phyloP scores from a whole-genome alignment of 92 coral and sea anemone species.

The Montipora capitata region DNA sequence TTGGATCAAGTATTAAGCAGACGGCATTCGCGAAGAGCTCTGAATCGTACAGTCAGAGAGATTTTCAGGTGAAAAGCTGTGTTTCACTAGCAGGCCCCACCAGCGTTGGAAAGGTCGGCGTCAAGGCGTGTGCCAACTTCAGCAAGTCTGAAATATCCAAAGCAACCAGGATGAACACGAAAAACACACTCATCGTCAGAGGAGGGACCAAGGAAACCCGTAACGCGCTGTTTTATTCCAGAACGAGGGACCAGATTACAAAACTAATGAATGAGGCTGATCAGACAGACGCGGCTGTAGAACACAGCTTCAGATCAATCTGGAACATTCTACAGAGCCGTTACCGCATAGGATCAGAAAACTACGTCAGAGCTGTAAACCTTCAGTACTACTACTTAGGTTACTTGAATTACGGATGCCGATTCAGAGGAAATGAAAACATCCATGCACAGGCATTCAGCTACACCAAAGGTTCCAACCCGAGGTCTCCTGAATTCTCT shows the following conservation, averaged over 20 bases:
- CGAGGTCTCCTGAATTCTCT: not conserved
- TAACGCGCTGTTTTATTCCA: not conserved
- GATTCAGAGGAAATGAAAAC: not conserved
- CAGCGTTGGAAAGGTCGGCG: conserved; percentile 1
- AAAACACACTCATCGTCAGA: not conserved
- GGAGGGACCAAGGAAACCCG: conserved; percentile 1
- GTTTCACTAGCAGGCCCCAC: conserved; percentile 11
- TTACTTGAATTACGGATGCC: not conserved
- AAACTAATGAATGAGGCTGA: not conserved
- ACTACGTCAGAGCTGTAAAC: not conserved
- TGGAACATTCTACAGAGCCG: not conserved
- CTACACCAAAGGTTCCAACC: not conserved
- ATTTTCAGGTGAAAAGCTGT: conserved; percentile 22
- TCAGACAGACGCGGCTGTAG: not conserved
- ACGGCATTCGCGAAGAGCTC: conserved; percentile 7
- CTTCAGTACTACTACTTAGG: not conserved
- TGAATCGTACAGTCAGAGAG: conserved; percentile 13
- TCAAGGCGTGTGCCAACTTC: conserved; percentile 11
- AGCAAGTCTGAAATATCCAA: not conserved
- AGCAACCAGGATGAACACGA: not conserved
- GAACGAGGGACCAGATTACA: not conserved
- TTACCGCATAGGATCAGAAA: not conserved
- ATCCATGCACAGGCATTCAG: not conserved
- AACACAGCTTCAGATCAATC: not conserved
- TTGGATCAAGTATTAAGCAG: conserved; percentile 18